phyloP scores from a whole-genome alignment of 2,888 invertebrate genomes.

The Gymnosoma rotundatum region DNA sequence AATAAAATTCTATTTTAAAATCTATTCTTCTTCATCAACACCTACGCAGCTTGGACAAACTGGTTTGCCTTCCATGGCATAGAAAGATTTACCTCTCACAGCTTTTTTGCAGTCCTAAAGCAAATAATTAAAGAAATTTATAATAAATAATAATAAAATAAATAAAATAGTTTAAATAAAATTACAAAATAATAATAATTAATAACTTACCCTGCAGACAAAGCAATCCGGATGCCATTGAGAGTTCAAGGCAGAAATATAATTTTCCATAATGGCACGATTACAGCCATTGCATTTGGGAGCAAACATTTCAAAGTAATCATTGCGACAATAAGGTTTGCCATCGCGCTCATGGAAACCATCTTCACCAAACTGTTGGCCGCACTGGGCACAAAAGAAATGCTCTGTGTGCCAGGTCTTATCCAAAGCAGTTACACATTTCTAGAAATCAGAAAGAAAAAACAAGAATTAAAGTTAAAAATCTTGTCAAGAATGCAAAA shows the following conservation, averaged over 20 bases:
- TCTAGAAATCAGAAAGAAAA: conserved; percentile 86
- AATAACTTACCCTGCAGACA: conserved; percentile 95
- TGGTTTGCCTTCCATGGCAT: conserved; percentile 98
- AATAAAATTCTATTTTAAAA: conserved; percentile 71
- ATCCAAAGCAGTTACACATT: conserved; percentile 98
- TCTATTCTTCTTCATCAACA: conserved; percentile 91
- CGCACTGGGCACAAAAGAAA: conserved; percentile 99
- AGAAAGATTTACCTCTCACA: conserved; percentile 97
- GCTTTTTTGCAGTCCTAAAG: conserved; percentile 95
- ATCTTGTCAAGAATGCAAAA: not conserved
- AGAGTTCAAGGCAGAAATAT: conserved; percentile 97
- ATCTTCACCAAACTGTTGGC: conserved; percentile 97
- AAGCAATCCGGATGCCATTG: conserved; percentile 99
- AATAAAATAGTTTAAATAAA: not conserved
- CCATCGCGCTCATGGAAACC: conserved; percentile 98
- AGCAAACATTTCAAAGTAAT: conserved; percentile 99
- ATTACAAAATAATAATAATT: too few relatives aligned
- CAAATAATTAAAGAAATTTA: conserved; percentile 70
- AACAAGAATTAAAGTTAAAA: not conserved
- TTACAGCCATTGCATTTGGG: conserved; percentile 98
- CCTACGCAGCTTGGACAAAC: conserved; percentile 97
- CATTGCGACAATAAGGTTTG: conserved; percentile 97
- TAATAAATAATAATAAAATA: conserved; percentile 27
- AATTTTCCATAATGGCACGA: conserved; percentile 98
- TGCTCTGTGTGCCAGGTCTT: conserved; percentile 99